Percentiles rank a stretch among this genome's conserved stretches.
Evolutionary conservation across 2,888 invertebrate species (phyloP).

Genomic region (Temnothorax rugatulus): DNA sequence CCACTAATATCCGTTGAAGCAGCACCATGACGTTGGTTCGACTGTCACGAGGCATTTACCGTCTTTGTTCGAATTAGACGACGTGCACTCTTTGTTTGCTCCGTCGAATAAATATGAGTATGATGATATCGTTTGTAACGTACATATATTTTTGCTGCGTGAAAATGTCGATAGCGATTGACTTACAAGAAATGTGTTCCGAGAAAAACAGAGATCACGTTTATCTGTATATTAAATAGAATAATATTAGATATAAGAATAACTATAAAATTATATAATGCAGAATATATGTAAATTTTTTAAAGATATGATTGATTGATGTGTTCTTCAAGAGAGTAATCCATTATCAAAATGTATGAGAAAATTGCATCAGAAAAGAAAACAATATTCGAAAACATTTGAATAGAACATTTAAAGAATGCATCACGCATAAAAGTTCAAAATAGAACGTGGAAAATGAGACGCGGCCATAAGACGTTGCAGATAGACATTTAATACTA

Average conservation of each 20-base stretch:
- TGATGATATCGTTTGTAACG: conserved; percentile 28
- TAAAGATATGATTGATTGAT: not conserved
- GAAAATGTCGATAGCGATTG: not conserved
- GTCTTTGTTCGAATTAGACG: conserved; percentile 79
- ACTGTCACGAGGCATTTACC: conserved; percentile 58
- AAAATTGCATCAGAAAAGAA: not conserved
- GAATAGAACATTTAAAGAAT: not conserved
- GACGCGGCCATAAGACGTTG: not conserved
- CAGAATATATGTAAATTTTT: not conserved
- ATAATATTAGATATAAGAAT: not conserved
- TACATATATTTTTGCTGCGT: not conserved
- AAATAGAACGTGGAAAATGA: conserved; percentile 34
- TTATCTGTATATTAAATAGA: not conserved
- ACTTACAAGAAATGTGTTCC: not conserved
- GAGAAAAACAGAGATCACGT: not conserved
- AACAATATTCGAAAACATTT: not conserved
- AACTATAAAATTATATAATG: not conserved
- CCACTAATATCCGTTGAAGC: conserved; percentile 69
- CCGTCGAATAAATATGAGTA: conserved; percentile 17
- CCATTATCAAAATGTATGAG: not conserved
- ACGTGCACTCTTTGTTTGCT: conserved; percentile 69
- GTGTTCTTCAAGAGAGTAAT: not conserved
- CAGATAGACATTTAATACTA: conserved; percentile 24
- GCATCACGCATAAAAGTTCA: conserved; percentile 1
- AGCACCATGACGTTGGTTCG: conserved; percentile 68